These are phyloP conservation scores for Lineus longissimus DNA, from an alignment of 1,140 invertebrate species.

Conservation along the genomic window DNA sequence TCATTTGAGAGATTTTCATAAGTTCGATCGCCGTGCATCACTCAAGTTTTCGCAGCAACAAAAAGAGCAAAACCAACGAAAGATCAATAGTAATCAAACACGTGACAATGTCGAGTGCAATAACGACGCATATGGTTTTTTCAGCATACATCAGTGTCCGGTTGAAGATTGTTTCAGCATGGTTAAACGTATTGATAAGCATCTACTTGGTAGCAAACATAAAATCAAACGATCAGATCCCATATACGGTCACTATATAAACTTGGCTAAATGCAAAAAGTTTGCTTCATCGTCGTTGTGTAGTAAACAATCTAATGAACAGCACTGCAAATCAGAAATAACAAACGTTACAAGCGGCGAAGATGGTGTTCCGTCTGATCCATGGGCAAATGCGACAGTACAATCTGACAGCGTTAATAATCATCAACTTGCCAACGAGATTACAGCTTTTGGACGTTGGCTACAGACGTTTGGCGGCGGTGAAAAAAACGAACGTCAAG, in stretches of 20 bases:
- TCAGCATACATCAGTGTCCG: background rate
- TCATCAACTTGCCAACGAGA: conserved; percentile 2
- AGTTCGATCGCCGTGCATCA: conserved; percentile 6
- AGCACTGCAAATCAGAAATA: conserved; percentile 1
- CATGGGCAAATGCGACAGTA: background rate
- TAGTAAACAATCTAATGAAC: background rate
- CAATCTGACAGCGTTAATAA: background rate
- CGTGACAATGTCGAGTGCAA: background rate
- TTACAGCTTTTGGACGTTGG: conserved; percentile 6
- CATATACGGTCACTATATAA: background rate
- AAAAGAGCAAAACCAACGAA: conserved; percentile 1
- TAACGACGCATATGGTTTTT: background rate
- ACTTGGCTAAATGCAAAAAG: background rate
- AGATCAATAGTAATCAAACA: background rate
- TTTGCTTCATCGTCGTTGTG: background rate
- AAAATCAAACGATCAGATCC: conserved; percentile 5
- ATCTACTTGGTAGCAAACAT: conserved; percentile 6
- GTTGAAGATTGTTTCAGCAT: conserved; percentile 5
- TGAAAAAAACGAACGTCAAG: conserved; percentile 7
- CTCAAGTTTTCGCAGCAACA: conserved; percentile 6
- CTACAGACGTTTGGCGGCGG: conserved; percentile 8
- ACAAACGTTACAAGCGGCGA: conserved; percentile 2
- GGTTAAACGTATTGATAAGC: conserved; percentile 3
- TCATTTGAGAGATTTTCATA: conserved; percentile 6
- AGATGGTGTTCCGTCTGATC: background rate